Evolutionary conservation across 2,113 vertebrate genomes (phyloP).

Genomic region (Oncorhynchus kisutch): DNA sequence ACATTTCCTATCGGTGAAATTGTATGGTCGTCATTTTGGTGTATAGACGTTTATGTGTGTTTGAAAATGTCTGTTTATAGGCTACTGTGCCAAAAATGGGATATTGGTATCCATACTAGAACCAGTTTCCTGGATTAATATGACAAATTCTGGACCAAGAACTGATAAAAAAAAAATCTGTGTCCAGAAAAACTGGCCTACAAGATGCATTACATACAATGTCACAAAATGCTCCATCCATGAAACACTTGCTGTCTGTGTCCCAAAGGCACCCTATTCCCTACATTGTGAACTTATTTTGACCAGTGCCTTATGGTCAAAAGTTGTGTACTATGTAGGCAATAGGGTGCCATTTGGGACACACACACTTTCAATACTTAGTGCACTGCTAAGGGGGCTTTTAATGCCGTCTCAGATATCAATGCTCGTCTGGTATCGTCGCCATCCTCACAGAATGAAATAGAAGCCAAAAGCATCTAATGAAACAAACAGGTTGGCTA

Average conservation of each 20-base stretch:
- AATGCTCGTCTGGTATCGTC: not conserved
- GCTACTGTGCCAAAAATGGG: not conserved
- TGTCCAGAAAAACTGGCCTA: no score
- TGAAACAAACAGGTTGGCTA: not conserved
- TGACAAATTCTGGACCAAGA: no score
- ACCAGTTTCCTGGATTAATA: not conserved
- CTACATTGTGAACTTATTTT: no score
- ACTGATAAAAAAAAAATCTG: no score
- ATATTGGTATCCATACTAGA: not conserved
- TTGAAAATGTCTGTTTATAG: not conserved
- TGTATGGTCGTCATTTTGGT: not conserved
- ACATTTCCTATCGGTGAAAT: not conserved
- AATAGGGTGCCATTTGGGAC: no score
- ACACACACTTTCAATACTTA: not conserved
- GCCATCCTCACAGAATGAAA: not conserved
- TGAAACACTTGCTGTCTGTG: not conserved
- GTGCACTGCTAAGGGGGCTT: not conserved
- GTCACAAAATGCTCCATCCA: not conserved
- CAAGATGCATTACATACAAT: not conserved
- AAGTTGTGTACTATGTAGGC: no score
- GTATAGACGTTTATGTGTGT: not conserved
- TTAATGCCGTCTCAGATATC: slow-evolving; percentile 10
- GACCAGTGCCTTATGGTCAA: no score
- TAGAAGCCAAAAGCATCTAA: not conserved
- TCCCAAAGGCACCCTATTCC: no score